Evolutionary conservation across 2,888 invertebrate species (phyloP), one percentile per base, ranked within the genome.

Genomic region (Agrenia bidenticulata): DNA sequence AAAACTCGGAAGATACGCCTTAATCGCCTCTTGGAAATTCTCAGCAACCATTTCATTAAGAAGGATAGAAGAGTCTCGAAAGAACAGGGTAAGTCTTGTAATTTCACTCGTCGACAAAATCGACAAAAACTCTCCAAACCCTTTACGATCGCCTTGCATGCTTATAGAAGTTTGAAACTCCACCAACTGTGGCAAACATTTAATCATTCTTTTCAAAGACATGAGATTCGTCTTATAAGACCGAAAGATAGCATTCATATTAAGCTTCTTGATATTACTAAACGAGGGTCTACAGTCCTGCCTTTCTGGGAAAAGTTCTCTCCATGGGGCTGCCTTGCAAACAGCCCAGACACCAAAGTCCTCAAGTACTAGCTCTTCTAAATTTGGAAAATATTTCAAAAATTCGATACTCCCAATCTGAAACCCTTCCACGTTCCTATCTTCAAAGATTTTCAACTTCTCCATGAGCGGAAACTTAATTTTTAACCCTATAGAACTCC

Each of bases 341-440:
- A 45, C 19, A 19, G 45, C 45, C 45, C 45, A 45, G 15, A 19
- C 4, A 9, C 45, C 45, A 51, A 51, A 51, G 15, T 51, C 24
- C 24, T 24, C 19, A 2, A 51, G 13, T 2, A 15, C 9, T 2
- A 51, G 4, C 5, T 19, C 24, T 23, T 24, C 19, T 5, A 51
- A 7, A 7, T 19, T 51, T 21, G 51, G 51, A 19, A 51, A 24
- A 4, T 24, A 5, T 51, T 21, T 19, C 19, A 51, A 7, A 21
- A 51, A 51, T 2, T 51, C 5, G 21, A 24, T 24, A 5, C 15
- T 7, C 7, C 51, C 51, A 13, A 51, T 4, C 19, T 19, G 51
- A 51, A 7, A 24, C 26, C 51, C 51, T 51, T 51, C 51, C 9
- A 9, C 4, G 26, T 51, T 51, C 26, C 23, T 5, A 23, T 51